Evolutionary conservation across 2,113 vertebrate species (phyloP).

Genomic region (Chloebia gouldiae): DNA sequence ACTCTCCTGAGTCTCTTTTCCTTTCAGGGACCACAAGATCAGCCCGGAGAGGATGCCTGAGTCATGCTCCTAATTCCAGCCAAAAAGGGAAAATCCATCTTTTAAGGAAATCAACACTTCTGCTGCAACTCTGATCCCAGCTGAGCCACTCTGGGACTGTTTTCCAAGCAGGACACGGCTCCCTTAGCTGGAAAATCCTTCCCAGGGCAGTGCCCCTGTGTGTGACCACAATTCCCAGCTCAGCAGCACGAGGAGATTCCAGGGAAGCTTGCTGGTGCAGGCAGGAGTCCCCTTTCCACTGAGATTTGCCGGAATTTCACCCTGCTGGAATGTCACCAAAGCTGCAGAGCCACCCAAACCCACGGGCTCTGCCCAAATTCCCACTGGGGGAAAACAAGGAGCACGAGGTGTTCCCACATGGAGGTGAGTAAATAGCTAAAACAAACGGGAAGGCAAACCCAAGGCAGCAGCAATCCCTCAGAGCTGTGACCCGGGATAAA

Average conservation of each 20-base stretch:
- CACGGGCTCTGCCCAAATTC: neutral
- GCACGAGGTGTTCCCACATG: neutral
- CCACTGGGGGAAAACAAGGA: neutral
- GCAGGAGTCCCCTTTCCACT: neutral
- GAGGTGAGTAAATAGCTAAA: conserved; percentile 61
- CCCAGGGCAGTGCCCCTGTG: fast-evolving
- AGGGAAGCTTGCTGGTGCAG: neutral
- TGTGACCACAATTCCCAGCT: neutral
- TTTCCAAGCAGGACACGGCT: neutral
- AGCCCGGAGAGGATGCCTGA: neutral
- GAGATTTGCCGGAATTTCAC: neutral
- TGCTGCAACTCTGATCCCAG: neutral
- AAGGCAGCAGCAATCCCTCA: neutral
- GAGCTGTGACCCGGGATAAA: neutral
- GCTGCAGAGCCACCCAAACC: neutral
- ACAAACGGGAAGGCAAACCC: neutral
- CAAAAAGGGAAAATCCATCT: neutral
- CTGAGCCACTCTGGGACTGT: fast-evolving
- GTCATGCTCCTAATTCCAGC: neutral
- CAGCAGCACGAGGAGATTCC: neutral
- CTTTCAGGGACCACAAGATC: neutral
- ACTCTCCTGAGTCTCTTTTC: neutral
- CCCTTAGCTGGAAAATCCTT: neutral
- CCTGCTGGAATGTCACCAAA: neutral
- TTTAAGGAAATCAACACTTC: neutral